Evolutionary conservation across 2,888 invertebrate genomes (phyloP).

Genomic region (Drosophila sordidapex): DNA sequence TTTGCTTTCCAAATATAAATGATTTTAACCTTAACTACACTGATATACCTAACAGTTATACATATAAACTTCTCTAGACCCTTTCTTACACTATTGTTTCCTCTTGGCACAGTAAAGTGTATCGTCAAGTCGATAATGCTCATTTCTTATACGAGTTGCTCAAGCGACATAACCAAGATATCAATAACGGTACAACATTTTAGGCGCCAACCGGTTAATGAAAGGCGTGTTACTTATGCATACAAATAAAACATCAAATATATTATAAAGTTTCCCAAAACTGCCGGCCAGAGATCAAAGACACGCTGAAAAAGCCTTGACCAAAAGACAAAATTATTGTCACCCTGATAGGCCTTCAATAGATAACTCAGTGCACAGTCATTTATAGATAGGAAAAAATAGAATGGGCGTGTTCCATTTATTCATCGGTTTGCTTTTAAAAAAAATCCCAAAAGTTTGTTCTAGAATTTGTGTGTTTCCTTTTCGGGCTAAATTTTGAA

Average conservation of each 20-base stretch:
- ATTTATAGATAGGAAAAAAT: not conserved
- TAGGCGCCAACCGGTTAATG: slow-evolving; percentile 41
- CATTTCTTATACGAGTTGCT: not conserved
- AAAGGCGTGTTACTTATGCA: slow-evolving; percentile 31
- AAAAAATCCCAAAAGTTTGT: not conserved
- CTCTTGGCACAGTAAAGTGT: not conserved
- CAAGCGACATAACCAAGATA: slow-evolving; percentile 20
- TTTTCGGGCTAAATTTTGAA: slow-evolving; percentile 24
- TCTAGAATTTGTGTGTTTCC: slow-evolving; percentile 19
- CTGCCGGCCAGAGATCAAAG: slow-evolving; percentile 41
- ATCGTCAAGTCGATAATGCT: slow-evolving; percentile 5
- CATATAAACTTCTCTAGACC: not conserved
- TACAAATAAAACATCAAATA: slow-evolving; percentile 8
- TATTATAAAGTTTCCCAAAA: not conserved
- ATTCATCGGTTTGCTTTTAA: slow-evolving; percentile 16
- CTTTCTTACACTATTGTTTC: not conserved
- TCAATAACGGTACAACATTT: slow-evolving; percentile 29
- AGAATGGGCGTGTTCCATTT: slow-evolving; percentile 32
- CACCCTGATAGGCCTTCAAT: slow-evolving; percentile 26
- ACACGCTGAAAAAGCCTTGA: slow-evolving; percentile 50
- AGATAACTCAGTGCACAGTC: slow-evolving; percentile 39
- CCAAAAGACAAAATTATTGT: slow-evolving; percentile 49
- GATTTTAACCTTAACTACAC: not conserved
- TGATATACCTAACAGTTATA: not conserved
- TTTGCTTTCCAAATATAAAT: not conserved